Base-by-base conservation (phyloP, 2,113 vertebrate genomes). In the Solenodon paradoxus region DNA sequence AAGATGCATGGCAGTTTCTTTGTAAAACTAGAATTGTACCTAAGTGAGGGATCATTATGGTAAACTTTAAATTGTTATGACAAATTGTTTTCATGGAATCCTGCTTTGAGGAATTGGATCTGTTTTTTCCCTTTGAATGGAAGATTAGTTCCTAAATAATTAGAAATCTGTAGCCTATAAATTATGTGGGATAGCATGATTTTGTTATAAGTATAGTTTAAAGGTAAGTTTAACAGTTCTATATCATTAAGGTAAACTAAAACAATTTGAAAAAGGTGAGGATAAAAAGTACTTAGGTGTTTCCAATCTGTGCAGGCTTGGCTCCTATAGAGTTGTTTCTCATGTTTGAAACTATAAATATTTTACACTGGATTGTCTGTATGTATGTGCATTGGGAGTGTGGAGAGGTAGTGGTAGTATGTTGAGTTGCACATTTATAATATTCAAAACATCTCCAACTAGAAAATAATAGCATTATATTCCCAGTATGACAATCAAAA, bases 81-180 rank as follows among this genome's bases (percentile, higher is more conserved):
- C 40, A 53, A 63, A 30, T 16, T 68, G 4, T 32, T 68, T n/a
- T 78, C 26, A 38, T 61, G 12, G 45, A 42, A 91, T 51, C 5
- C 30, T 1, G 0, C 3, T 11, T 7, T 72, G 17, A 53, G 22
- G 3, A 22, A 0, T 0, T 32, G 4, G 8, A n/a, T 13, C 77
- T 80, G 51, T 6, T 45, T 2, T 82, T 84, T 86, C 49, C 5
- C 35, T 85, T 86, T 77, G n/a, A 82, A 89, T 38, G 63, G 32
- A 11, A 79, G 13, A 79, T 42, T 81, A 22, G 69, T 69, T 12
- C 66, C 20, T 64, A 80, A 81, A 82, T 68, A 7, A 72, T 59
- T 85, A 75, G 20, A 72, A 87, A 57, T 47, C 28, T 81, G 2
- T 30, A 47, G 30, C 17, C 40, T 63, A 17, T 66, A 84, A 90